Percentiles rank a stretch among this genome's conserved stretches.
These are phyloP conservation scores for Ammodytes dubius DNA, from an alignment of 2,113 vertebrate species.

Conservation along the genomic window DNA sequence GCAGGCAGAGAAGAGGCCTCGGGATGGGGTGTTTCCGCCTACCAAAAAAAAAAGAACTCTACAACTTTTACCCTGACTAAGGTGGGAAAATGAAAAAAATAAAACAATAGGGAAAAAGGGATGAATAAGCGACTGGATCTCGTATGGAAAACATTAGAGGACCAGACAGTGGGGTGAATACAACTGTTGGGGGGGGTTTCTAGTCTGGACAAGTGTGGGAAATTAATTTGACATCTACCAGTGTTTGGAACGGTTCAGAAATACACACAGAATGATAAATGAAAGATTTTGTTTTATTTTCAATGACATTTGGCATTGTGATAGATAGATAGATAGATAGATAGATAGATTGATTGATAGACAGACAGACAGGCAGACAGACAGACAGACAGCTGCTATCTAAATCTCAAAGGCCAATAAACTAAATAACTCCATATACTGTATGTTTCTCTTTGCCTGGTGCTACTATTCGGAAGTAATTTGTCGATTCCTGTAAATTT, in stretches of 20 bases:
- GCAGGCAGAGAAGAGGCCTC: slow-evolving; percentile 36
- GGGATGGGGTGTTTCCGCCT: slow-evolving; percentile 44
- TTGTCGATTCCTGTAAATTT: background rate
- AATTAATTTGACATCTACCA: background rate
- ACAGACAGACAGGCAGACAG: too few relatives aligned
- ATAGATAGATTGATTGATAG: too few relatives aligned
- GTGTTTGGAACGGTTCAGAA: background rate
- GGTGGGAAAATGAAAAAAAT: slow-evolving; percentile 28
- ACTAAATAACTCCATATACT: background rate
- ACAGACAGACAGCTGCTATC: too few relatives aligned
- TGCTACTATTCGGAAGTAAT: background rate
- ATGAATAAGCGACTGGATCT: slow-evolving; percentile 70
- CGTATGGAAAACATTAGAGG: slow-evolving; percentile 77
- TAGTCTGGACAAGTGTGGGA: background rate
- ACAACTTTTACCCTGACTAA: slow-evolving; percentile 69
- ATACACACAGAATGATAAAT: background rate
- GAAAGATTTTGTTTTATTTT: background rate
- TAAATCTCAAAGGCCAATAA: background rate
- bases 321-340: too few relatives aligned
- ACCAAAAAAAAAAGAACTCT: background rate
- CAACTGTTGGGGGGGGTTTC: slow-evolving; percentile 33
- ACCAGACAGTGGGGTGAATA: slow-evolving; percentile 57
- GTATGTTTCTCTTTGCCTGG: too few relatives aligned
- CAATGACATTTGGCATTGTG: background rate
- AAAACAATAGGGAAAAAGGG: slow-evolving; percentile 5